Base-by-base conservation (phyloP, 1,140 invertebrate species). In the Homarus americanus region DNA sequence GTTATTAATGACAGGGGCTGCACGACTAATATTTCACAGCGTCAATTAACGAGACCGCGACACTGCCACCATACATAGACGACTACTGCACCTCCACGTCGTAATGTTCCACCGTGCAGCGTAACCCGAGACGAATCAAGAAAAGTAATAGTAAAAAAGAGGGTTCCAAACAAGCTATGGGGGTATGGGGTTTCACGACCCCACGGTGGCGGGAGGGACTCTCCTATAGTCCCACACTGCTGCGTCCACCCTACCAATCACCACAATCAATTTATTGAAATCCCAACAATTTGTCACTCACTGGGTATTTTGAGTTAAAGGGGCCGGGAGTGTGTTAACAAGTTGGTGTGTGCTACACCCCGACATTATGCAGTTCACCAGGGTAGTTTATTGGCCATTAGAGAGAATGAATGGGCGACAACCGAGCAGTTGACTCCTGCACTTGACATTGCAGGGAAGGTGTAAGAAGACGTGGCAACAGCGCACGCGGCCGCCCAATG, bases 401-500 rank as follows among this genome's bases (percentile, higher is more conserved):
- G 38, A 49, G 87, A 72, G 87, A 89, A 89, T 89, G 87, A 89
- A 89, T 89, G 87, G 87, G 87, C 87, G 87, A 73, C 63, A 82
- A 53, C 28, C 53, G 78, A 82, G 78, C 78, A 89, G 87, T 89
- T 89, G 79, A 89, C 87, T 89, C 87, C 78, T 89, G 87, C 87
- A 89, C 87, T 89, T 89, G 87, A 82, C 79, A 82, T 89, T 89
- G 87, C 78, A 89, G 78, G 73, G 86, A 87, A 87, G 85, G 85
- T 87, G 85, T 87, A 79, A 75, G 79, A 66, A 89, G 79, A 89
- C 79, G 87, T 89, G 87, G 87, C 87, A 89, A 82, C 87, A 82
- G 78, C 87, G 87, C 87, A 80, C 87, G 79, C 78, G 87, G 63
- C 79, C 79, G 63, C 78, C 86, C 87, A 89, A 82, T 89, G 87